Evolutionary conservation across 2,797 vertebrate species (phyloP).

Genomic region (Peromyscus attwateri): DNA sequence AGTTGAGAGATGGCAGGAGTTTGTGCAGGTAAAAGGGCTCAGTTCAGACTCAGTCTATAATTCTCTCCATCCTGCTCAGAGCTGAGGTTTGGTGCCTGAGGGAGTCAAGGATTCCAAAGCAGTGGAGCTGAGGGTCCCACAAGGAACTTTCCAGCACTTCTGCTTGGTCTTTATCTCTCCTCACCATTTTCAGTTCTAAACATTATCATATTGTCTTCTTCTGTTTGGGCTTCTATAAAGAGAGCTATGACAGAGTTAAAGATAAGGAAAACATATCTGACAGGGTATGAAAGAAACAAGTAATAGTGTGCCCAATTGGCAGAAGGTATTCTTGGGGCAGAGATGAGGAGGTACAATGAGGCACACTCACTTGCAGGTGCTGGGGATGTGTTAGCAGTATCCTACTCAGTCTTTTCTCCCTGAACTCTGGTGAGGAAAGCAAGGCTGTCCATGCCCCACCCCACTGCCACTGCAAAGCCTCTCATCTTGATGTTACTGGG

Average conservation of each 20-base stretch:
- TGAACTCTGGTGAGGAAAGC: neutral
- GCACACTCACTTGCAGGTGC: constrained; percentile 17
- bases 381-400: neutral
- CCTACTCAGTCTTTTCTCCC: neutral
- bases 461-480: neutral
- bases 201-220: neutral
- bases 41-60: neutral
- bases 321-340: neutral
- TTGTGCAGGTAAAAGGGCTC: neutral
- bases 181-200: neutral
- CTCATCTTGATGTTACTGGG: neutral
- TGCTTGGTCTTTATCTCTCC: neutral
- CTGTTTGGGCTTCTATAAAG: constrained; percentile 19
- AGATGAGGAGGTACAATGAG: neutral
- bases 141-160: neutral
- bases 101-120: neutral
- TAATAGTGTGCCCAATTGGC: fast-evolving
- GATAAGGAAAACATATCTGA: neutral
- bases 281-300: neutral
- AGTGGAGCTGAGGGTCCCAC: neutral
- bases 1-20: neutral
- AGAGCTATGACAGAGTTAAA: constrained; percentile 4
- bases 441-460: neutral
- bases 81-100: neutral
- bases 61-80: neutral